phyloP scores from a whole-genome alignment of 1,140 invertebrate species.

The Conus ventricosus region DNA sequence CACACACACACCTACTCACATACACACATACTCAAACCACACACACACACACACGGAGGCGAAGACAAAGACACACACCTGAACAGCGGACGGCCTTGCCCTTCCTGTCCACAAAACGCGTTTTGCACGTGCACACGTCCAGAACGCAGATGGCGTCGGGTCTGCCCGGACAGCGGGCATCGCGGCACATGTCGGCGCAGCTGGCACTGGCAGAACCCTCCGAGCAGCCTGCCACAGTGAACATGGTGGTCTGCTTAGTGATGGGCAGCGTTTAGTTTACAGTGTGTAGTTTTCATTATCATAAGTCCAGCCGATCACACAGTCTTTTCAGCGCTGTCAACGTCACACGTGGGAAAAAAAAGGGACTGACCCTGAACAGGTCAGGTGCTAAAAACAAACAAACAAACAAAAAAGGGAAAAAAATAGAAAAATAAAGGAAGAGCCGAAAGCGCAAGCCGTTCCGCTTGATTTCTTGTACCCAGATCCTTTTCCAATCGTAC shows the following conservation, averaged over 20 bases:
- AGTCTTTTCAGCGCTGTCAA: not conserved
- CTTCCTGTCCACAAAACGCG: constrained; percentile 18
- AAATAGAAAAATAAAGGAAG: no score
- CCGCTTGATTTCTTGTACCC: no score
- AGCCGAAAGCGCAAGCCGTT: no score
- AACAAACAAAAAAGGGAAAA: no score
- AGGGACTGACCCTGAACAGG: no score
- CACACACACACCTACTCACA: no score
- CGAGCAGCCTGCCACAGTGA: not conserved
- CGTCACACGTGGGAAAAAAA: no score
- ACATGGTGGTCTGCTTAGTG: no score
- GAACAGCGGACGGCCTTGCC: constrained; percentile 19
- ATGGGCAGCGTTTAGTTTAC: not conserved
- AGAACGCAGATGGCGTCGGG: constrained; percentile 34
- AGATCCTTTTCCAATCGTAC: no score
- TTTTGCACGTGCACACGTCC: constrained; percentile 38
- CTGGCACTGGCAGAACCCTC: not conserved
- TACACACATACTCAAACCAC: not conserved
- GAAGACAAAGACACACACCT: not conserved
- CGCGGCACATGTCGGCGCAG: constrained; percentile 22
- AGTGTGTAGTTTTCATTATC: not conserved
- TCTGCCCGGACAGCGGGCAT: constrained; percentile 28
- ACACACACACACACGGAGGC: not conserved
- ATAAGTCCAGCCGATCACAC: no score
- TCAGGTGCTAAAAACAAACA: no score